Evolutionary conservation across 2,113 vertebrate species (phyloP).

Genomic region (Climacteris rufus): DNA sequence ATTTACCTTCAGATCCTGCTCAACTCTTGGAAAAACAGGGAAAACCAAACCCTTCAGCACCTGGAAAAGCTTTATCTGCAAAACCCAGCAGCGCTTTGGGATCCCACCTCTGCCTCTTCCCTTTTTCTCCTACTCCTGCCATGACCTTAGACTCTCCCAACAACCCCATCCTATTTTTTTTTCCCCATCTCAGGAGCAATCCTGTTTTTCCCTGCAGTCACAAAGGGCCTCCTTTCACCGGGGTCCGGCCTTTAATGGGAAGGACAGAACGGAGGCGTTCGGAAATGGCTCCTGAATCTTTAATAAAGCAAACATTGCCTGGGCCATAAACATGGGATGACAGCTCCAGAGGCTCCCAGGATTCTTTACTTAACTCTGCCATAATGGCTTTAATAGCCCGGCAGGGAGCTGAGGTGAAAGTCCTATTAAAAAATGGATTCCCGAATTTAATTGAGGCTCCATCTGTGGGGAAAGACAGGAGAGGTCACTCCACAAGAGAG

Average conservation of each 20-base stretch:
- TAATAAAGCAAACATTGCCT: constrained; percentile 69
- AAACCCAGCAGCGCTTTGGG: background rate
- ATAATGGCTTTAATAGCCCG: constrained; percentile 72
- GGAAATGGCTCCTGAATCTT: constrained; percentile 73
- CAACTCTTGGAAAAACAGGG: background rate
- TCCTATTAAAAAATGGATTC: constrained; percentile 73
- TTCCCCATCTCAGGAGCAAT: background rate
- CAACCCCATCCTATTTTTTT: background rate
- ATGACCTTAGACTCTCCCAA: background rate
- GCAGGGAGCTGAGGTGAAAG: constrained; percentile 70
- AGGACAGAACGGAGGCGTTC: constrained; percentile 4
- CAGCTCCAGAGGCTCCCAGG: constrained; percentile 60
- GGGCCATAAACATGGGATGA: constrained; percentile 68
- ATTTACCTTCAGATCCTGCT: background rate
- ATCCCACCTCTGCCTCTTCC: background rate
- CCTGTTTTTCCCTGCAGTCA: background rate
- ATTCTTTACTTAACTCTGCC: constrained; percentile 74
- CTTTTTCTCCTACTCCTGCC: background rate
- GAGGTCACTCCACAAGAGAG: constrained; percentile 52
- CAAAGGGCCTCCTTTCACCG: background rate
- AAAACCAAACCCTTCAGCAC: background rate
- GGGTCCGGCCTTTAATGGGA: constrained; percentile 38
- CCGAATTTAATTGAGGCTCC: constrained; percentile 71
- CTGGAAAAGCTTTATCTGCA: background rate
- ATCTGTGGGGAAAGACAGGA: constrained; percentile 47